Conservation (phyloP, 2,797 vertebrate genomes). For the Lepus oiostolus region DNA sequence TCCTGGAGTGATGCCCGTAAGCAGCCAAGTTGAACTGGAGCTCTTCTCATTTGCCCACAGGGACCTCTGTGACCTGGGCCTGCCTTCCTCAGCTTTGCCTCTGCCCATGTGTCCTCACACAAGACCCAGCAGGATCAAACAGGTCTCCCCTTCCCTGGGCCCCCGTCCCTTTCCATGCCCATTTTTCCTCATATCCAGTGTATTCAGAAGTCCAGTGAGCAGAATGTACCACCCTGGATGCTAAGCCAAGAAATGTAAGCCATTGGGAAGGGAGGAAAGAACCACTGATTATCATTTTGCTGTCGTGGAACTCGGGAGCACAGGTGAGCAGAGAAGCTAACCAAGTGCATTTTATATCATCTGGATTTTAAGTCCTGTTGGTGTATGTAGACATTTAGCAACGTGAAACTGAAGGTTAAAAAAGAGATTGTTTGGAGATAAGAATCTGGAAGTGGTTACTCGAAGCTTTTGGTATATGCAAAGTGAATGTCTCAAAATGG, state of each 20-base stretch:
- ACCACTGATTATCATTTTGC: not conserved
- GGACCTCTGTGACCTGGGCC: not conserved
- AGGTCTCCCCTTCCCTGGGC: too few species aligned
- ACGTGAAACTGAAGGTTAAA: not conserved
- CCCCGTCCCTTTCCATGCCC: too few species aligned
- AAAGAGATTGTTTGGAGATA: not conserved
- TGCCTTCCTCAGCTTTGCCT: not conserved
- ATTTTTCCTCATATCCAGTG: not conserved
- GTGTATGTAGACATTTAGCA: not conserved
- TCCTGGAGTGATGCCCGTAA: not conserved
- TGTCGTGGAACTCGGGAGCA: not conserved
- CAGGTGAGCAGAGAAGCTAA: not conserved
- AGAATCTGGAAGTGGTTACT: not conserved
- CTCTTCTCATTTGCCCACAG: not conserved
- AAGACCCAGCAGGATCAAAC: not conserved
- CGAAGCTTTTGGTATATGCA: not conserved
- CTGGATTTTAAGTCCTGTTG: not conserved
- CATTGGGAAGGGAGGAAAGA: not conserved
- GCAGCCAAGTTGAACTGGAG: too few species aligned
- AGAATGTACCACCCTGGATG: not conserved
- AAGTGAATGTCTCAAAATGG: not conserved
- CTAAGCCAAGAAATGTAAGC: not conserved
- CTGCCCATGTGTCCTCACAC: not conserved
- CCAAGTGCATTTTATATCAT: too few species aligned
- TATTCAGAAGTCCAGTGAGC: not conserved